Percentiles rank a stretch among this genome's conserved stretches.
phyloP scores from a whole-genome alignment of 2,888 invertebrate genomes.

The Drosophila pseudotakahashii region DNA sequence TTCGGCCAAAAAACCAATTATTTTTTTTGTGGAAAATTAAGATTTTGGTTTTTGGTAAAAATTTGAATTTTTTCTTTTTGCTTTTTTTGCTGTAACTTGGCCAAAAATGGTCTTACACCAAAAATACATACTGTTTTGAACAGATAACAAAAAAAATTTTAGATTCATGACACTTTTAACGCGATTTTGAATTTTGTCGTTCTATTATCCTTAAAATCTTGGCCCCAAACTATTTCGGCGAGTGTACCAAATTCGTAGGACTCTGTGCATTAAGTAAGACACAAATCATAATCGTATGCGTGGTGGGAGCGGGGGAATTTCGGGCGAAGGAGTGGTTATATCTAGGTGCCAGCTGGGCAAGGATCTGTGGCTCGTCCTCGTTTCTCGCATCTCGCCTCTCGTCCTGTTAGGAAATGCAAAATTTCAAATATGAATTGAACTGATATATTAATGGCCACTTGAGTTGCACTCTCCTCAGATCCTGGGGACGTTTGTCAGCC shows the following conservation, averaged over 20 bases:
- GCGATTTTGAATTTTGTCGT: too few species aligned
- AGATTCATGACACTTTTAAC: too few species aligned
- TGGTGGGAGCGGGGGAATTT: neutral
- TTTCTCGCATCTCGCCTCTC: constrained; percentile 9
- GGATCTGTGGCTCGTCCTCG: constrained; percentile 34
- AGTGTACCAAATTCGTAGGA: constrained; percentile 52
- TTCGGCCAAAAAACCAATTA: too few species aligned
- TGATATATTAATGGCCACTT: constrained; percentile 83
- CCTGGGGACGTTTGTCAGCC: constrained; percentile 62
- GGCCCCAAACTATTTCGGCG: neutral
- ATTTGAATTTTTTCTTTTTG: too few species aligned
- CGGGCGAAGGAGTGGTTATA: constrained; percentile 18
- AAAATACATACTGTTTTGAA: too few species aligned
- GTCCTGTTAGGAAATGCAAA: constrained; percentile 72
- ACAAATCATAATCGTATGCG: constrained; percentile 80
- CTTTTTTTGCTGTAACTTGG: too few species aligned
- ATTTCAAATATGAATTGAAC: constrained; percentile 83
- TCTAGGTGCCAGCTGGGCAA: constrained; percentile 25
- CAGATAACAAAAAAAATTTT: too few species aligned
- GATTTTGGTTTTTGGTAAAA: too few species aligned
- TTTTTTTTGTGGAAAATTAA: too few species aligned
- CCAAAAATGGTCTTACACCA: too few species aligned
- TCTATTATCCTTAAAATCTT: too few species aligned
- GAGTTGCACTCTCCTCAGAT: constrained; percentile 50
- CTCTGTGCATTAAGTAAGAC: constrained; percentile 81